A percentile compares a stretch with the other conserved stretches of the same genome.
Evolutionary conservation across 2,888 invertebrate species (phyloP).

Genomic region (Dryadula phaetusa): DNA sequence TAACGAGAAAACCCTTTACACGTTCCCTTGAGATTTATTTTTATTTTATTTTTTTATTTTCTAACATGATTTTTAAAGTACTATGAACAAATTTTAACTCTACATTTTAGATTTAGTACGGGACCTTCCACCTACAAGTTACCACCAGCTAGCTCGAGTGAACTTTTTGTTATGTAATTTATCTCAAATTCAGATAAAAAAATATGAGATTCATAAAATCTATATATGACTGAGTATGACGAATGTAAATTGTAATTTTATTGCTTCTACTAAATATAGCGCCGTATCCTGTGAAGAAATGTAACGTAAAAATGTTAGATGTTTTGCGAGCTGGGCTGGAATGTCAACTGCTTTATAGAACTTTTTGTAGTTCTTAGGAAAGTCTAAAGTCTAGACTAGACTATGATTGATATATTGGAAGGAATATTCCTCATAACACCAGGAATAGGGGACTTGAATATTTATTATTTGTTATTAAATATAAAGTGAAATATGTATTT

Average conservation of each 20-base stretch:
- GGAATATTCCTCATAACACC: too few relatives aligned
- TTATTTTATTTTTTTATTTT: too few relatives aligned
- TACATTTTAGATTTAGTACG: not conserved
- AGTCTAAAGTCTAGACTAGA: too few relatives aligned
- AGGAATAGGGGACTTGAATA: too few relatives aligned
- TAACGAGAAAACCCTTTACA: too few relatives aligned
- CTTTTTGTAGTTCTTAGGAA: slow-evolving; percentile 2
- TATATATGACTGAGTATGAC: not conserved
- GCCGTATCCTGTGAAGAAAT: slow-evolving; percentile 10
- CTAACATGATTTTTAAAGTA: too few relatives aligned
- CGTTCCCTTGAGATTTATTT: too few relatives aligned
- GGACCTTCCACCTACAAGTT: not conserved
- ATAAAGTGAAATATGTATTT: too few relatives aligned
- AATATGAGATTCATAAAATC: not conserved
- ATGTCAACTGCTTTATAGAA: not conserved
- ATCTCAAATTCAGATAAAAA: not conserved
- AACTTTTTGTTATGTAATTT: not conserved
- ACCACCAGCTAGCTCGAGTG: not conserved
- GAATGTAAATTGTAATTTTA: slow-evolving; percentile 14
- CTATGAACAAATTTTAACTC: too few relatives aligned
- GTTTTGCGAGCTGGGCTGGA: slow-evolving; percentile 17
- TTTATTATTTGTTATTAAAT: too few relatives aligned
- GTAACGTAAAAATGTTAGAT: not conserved
- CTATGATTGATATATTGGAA: not conserved
- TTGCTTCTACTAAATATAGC: slow-evolving; percentile 7